Evolutionary conservation across 1,140 invertebrate genomes (phyloP), one percentile per base, ranked within the genome.

Genomic region (Sitodiplosis mosellana): DNA sequence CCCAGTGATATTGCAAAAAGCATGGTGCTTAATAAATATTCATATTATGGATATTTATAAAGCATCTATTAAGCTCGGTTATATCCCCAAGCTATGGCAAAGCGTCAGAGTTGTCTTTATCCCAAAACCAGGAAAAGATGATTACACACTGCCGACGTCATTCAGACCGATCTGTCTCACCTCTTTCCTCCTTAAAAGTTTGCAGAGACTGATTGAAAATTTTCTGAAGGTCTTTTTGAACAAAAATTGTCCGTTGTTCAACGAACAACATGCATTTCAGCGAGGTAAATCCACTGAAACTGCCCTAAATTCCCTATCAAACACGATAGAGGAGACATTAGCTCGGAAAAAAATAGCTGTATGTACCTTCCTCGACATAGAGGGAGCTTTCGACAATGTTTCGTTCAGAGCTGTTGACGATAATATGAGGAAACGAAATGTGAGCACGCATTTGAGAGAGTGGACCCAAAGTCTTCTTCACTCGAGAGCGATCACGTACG

Each of bases 91-190:
- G n/a, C 36, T 18, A 15, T 36, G 45, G 45, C 53, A 48, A 19
- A 15, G 42, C 22, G 45, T 50, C 2, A 53, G 45, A 36, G 48
- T 56, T 2, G 48, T 55, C 7, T 57, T 56, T 33, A 57, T 59
- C 18, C 50, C 52, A 0, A 56, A 54, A 22, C 41, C 51, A 10
- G 54, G 52, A 2, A 53, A 37, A 33, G 47, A 27, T 6, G 19
- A 17, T 12, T 53, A 55, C 21, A 21, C 11, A 1, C 20, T 17
- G 15, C 46, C 44, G 2, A 54, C 49, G 43, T 21, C 46, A 15
- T 56, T 52, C 33, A 48, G 54, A 18, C 56, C 54, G 1, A 56
- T 57, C n/a, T 54, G 54, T 40, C 43, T 59, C 10, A 56, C 52
- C 4, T 59, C 53, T 15, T 57, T 57, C 37, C 18, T 56, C 0